Base-by-base conservation (phyloP, 2,888 invertebrate species). In the Drosophila meridiana region DNA sequence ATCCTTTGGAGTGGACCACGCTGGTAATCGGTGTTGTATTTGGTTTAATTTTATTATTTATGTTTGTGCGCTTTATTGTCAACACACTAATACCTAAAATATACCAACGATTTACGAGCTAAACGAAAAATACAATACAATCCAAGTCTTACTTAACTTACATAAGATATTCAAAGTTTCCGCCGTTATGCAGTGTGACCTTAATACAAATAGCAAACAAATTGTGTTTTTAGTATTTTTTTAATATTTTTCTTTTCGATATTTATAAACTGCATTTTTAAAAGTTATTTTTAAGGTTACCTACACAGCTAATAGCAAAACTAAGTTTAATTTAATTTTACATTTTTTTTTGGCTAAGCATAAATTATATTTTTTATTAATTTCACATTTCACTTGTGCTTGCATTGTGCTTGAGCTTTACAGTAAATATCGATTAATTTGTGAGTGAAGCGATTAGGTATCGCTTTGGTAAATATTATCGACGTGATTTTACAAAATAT, bases 1-100 rank as follows among this genome's bases (percentile, higher is more conserved):
- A 91, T 84, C 89, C 92, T 0, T 66, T 93, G 69, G 93, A 93
- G 70, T 92, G 93, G 92, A 92, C 90, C 3, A 92, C 93, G 11
- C 70, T 93, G 48, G 70, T 92, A 32, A 87, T 92, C 69, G 92
- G 93, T 40, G 90, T 91, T 58, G 67, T 89, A 6, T 89, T 93
- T 75, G 91, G 92, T 43, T 82, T 93, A 75, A 90, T 93, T 81
- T 80, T 93, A 73, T 67, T 92, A 36, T 83, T 89, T 69, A 83
- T 93, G 78, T 63, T 92, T 61, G 67, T 93, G 57, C 86, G 92
- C 73, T 92, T 93, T 80, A 80, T 93, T 67, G 68, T 87, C 64
- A 89, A 78, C 43, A 90, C 85, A 69, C 60, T 92, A 57, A 81
- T 91, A 64, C 92, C 91, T 8, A 90, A 89, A 89, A 77, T 89